phyloP scores from a whole-genome alignment of 2,888 invertebrate species.

The Myopa testacea region DNA sequence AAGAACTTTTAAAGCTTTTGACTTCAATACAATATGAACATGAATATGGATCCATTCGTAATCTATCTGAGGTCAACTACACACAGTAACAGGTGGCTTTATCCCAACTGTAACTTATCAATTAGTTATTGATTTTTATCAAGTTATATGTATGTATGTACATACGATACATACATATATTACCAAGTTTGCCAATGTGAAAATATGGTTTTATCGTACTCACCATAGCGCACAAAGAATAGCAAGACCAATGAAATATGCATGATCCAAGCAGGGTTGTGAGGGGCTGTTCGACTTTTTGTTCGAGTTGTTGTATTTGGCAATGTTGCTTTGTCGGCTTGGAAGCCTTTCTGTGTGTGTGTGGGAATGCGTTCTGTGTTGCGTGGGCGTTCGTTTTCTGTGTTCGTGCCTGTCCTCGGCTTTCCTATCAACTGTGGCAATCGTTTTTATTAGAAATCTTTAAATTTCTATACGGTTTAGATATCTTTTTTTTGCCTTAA shows the following conservation, averaged over 20 bases:
- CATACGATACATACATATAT: too few relatives aligned
- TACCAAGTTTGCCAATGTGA: too few relatives aligned
- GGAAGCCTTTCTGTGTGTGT: constrained; percentile 28
- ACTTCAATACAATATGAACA: too few relatives aligned
- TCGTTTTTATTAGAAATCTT: constrained; percentile 43
- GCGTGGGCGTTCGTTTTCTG: constrained; percentile 40
- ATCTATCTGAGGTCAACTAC: too few relatives aligned
- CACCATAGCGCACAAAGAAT: constrained; percentile 57
- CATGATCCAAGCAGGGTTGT: constrained; percentile 47
- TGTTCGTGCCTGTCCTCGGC: constrained; percentile 34
- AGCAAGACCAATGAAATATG: constrained; percentile 56
- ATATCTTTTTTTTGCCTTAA: constrained; percentile 26
- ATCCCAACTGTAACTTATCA: too few relatives aligned
- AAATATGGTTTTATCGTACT: constrained; percentile 30
- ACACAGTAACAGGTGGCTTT: too few relatives aligned
- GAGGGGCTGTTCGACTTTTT: constrained; percentile 23
- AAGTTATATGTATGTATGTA: neutral
- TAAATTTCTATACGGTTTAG: neutral
- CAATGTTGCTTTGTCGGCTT: constrained; percentile 10
- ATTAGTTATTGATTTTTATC: too few relatives aligned
- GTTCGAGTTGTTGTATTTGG: constrained; percentile 14
- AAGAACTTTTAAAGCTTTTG: too few relatives aligned
- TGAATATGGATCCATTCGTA: too few relatives aligned
- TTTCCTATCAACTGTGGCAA: constrained; percentile 30
- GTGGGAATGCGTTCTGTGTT: constrained; percentile 25